Base-by-base conservation (phyloP, 2,888 invertebrate genomes). In the Erebia epiphron region DNA sequence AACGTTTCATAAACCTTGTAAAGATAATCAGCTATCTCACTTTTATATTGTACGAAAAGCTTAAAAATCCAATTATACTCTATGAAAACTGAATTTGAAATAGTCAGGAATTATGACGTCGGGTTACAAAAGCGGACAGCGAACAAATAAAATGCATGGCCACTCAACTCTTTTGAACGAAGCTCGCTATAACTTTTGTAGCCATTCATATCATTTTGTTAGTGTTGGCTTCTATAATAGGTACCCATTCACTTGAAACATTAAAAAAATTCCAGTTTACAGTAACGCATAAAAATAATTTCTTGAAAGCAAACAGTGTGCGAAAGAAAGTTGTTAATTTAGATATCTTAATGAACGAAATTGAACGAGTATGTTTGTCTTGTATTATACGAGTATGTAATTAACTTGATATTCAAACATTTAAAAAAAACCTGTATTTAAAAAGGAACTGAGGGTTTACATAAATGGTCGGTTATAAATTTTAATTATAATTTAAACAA, bases 91-190 rank as follows among this genome's bases (percentile, higher is more conserved):
- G 69, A 73, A 75, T 73, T 73, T 67, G 21, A 46, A 67, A 65
- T 21, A 69, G 70, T 58, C 61, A 43, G 65, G 41, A 63, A 16
- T 73, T 68, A 73, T 70, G 67, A 43, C 63, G 50, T 56, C 16
- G 54, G 57, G 61, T 56, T 67, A 65, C 69, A 73, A 71, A 69
- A 70, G 69, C 60, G 57, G 57, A 60, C 63, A 69, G 56, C 58
- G 66, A 56, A 72, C 54, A 49, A 69, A 70, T 73, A 72, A 74
- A 75, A 71, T 70, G 70, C 67, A 71, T 69, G 54, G 66, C n/a
- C 64, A 74, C 69, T 70, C 69, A 69, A 69, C 67, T 71, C 71
- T 71, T 70, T 73, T 71, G 65, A 73, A 70, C 58, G 67, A 68
- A 70, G 56, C 52, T 46, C 67, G 46, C 13, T 64, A 54, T 57